Base-by-base conservation (phyloP, 2,888 invertebrate species). In the Parnassius smintheus region DNA sequence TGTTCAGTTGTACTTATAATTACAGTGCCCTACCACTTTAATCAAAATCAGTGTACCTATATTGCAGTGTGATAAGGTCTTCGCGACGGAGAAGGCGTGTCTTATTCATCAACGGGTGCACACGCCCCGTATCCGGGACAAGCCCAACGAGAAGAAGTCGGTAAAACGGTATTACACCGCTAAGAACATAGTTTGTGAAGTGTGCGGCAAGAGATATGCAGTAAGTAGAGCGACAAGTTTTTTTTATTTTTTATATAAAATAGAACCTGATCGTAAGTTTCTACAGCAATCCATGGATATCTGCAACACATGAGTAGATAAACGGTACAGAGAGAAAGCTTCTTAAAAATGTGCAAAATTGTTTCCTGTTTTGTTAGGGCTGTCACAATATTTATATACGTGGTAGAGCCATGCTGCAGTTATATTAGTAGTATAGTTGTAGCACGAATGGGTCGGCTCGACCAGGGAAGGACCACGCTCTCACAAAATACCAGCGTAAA, bases 161-260 rank as follows among this genome's bases (percentile, higher is more conserved):
- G 49, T 44, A 45, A 70, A 68, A 49, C 67, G 64, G 41, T 66
- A 66, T n/a, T 68, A 68, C 44, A 66, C 63, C 18, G 35, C 61
- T 1, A 74, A 73, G 65, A 74, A 73, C 46, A 71, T 72, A 2
- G 80, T 86, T 0, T 88, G 88, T 48, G 88, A 88, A 56, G 74
- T 84, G 0, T 88, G 89, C 63, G 89, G 77, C 52, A 81, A 75
- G 66, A 71, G 72, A 63, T 89, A 83, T 74, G 77, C 82, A 0
- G 88, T 54, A 44, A 54, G 54, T 54, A 9, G 2, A 3, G 25
- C 3, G 25, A 25, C 25, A 25, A 25, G 25, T 4, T 25, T 25
- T 0, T 25, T 4, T 25, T 25, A 25, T 25, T 25, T 49, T 49
- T 49, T 49, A 12, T 49, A 9, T n/a, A 13, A 12, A 12, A 44